These are phyloP conservation scores for Lates japonicus DNA, from an alignment of 2,797 vertebrate species.

Conservation along the genomic window DNA sequence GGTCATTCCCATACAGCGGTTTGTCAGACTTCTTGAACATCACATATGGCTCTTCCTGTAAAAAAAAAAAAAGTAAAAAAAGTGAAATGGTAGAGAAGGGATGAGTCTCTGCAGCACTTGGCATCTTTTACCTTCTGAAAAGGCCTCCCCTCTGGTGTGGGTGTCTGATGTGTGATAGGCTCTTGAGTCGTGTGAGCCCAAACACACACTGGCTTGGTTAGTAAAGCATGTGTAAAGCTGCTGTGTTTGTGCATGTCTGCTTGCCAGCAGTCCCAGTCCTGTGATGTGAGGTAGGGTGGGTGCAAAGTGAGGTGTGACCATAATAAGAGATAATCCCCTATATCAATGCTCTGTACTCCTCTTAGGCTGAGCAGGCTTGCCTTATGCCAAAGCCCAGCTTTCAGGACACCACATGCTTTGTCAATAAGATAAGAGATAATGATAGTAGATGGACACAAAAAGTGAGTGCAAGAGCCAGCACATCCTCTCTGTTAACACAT, in stretches of 20 bases:
- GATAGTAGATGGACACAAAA: constrained; percentile 77
- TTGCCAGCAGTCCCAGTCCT: constrained; percentile 22
- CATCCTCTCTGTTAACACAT: constrained; percentile 55
- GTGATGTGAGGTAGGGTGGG: constrained; percentile 54
- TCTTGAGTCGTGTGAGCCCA: constrained; percentile 33
- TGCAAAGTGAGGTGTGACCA: constrained; percentile 70
- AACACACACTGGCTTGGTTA: constrained; percentile 30
- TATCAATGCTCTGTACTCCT: constrained; percentile 74
- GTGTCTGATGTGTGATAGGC: constrained; percentile 57
- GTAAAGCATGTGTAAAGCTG: constrained; percentile 32
- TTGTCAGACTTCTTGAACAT: constrained; percentile 99
- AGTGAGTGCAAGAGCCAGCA: constrained; percentile 44
- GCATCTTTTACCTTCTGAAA: constrained; percentile 55
- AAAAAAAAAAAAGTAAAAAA: background rate
- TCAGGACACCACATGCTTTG: constrained; percentile 66
- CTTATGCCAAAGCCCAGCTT: constrained; percentile 56
- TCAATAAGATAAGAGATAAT: constrained; percentile 79
- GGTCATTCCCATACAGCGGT: constrained; percentile 96
- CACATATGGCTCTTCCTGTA: constrained; percentile 97
- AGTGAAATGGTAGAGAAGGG: constrained; percentile 33
- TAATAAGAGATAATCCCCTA: constrained; percentile 80
- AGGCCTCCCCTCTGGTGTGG: constrained; percentile 42
- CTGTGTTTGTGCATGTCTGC: constrained; percentile 26
- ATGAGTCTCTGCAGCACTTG: constrained; percentile 51
- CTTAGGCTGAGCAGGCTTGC: constrained; percentile 62